A percentile compares a stretch with the other conserved stretches of the same genome.
Evolutionary conservation across 2,113 vertebrate species (phyloP).

Genomic region (Istiophorus platypterus): DNA sequence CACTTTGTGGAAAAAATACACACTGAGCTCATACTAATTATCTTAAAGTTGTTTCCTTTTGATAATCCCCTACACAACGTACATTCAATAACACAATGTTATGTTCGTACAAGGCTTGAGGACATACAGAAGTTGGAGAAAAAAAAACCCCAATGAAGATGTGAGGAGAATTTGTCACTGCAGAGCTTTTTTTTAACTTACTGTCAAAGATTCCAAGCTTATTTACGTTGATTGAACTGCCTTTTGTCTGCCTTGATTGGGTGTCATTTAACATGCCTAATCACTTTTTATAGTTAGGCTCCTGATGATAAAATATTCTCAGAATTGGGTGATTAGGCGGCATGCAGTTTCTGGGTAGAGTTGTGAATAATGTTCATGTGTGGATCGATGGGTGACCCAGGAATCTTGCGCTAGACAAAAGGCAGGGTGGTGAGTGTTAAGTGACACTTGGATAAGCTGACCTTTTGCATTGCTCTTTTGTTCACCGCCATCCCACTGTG

Average conservation of each 20-base stretch:
- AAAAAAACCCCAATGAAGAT: not conserved
- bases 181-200: conserved; percentile 11
- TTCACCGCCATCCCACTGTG: conserved; percentile 69
- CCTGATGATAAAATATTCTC: conserved; percentile 53
- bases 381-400: conserved; percentile 57
- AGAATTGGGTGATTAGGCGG: conserved; percentile 51
- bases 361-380: conserved; percentile 30
- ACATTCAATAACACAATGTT: not conserved
- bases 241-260: conserved; percentile 55
- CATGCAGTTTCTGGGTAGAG: conserved; percentile 17
- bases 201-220: conserved; percentile 34
- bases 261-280: conserved; percentile 62
- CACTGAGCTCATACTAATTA: conserved; percentile 2
- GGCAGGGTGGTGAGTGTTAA: conserved; percentile 46
- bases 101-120: not conserved
- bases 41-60: conserved; percentile 11
- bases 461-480: conserved; percentile 82
- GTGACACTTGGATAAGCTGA: conserved; percentile 72
- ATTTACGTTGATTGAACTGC: conserved; percentile 36
- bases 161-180: not conserved
- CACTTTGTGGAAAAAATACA: conserved; percentile 17
- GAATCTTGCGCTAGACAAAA: conserved; percentile 28
- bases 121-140: not conserved
- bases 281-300: conserved; percentile 58
- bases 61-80: not conserved